These are phyloP conservation scores for Hirtodrosophila confusa DNA, from an alignment of 2,888 invertebrate species.

Conservation along the genomic window DNA sequence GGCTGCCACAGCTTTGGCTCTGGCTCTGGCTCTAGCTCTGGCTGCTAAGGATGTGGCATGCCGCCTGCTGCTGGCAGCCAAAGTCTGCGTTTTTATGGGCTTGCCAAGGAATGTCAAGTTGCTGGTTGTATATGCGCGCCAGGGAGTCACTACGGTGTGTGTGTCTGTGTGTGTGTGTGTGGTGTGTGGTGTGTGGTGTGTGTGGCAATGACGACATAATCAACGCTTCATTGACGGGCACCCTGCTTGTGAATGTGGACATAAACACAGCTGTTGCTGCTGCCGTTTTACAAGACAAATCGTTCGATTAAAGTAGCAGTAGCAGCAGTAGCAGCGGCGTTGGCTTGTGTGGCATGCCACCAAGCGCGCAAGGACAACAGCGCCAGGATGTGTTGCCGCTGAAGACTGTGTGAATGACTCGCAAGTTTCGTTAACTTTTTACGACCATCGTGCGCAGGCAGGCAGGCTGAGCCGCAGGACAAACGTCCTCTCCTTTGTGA, in stretches of 20 bases:
- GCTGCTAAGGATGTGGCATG: conserved; percentile 51
- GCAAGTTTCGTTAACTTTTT: conserved; percentile 52
- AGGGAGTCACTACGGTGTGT: conserved; percentile 28
- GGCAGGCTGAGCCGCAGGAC: not conserved
- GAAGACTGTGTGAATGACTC: conserved; percentile 33
- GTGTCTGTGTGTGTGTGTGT: conserved; percentile 13
- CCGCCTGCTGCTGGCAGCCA: conserved; percentile 19
- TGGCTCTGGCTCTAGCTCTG: conserved; percentile 13
- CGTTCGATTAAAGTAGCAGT: conserved; percentile 37
- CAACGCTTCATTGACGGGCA: conserved; percentile 71
- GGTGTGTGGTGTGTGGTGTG: conserved; percentile 18
- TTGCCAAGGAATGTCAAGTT: conserved; percentile 54
- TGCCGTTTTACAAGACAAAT: conserved; percentile 50
- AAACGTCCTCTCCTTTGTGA: not conserved
- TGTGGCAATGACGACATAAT: conserved; percentile 68
- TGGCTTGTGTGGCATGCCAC: conserved; percentile 39
- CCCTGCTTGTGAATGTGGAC: conserved; percentile 44
- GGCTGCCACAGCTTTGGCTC: conserved; percentile 31
- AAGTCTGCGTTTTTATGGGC: conserved; percentile 65
- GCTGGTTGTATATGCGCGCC: conserved; percentile 12
- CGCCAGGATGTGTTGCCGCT: conserved; percentile 4
- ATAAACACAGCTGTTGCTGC: conserved; percentile 56
- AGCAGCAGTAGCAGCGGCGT: conserved; percentile 7
- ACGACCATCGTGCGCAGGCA: conserved; percentile 28
- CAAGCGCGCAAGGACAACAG: conserved; percentile 26